Conservation (phyloP, 2,888 invertebrate species). For the Cheilosia vulpina region DNA sequence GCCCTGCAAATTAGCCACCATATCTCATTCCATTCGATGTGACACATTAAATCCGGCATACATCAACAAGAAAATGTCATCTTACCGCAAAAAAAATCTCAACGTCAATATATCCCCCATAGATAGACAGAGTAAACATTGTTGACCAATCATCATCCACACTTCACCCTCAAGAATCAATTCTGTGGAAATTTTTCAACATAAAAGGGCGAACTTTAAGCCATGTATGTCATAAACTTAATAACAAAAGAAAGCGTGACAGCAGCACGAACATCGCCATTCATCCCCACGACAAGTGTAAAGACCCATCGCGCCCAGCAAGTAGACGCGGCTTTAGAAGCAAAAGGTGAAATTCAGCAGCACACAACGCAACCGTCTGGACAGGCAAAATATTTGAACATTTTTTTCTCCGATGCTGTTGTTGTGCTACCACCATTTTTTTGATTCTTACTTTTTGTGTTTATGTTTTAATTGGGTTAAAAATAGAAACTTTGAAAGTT, state of each 20-base stretch:
- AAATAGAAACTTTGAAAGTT: slow-evolving; percentile 74
- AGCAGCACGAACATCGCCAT: slow-evolving; percentile 38
- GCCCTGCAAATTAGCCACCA: slow-evolving; percentile 8
- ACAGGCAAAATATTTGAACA: slow-evolving; percentile 40
- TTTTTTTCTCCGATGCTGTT: background rate
- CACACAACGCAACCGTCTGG: slow-evolving; percentile 41
- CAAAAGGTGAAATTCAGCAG: slow-evolving; percentile 54
- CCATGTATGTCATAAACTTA: slow-evolving; percentile 43
- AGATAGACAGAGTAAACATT: slow-evolving; percentile 22
- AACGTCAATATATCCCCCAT: slow-evolving; percentile 52
- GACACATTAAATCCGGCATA: slow-evolving; percentile 43
- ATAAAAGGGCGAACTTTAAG: slow-evolving; percentile 34
- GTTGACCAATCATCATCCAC: slow-evolving; percentile 34
- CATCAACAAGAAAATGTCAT: slow-evolving; percentile 39
- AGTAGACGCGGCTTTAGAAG: slow-evolving; percentile 25
- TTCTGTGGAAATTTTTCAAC: slow-evolving; percentile 34
- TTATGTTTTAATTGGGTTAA: slow-evolving; percentile 73
- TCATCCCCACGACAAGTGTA: slow-evolving; percentile 32
- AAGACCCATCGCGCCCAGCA: slow-evolving; percentile 1
- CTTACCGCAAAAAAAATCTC: slow-evolving; percentile 24
- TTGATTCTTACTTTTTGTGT: slow-evolving; percentile 52
- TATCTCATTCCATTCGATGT: slow-evolving; percentile 61
- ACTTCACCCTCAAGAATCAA: slow-evolving; percentile 30
- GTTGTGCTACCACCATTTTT: slow-evolving; percentile 20
- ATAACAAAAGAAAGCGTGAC: slow-evolving; percentile 63